Base-by-base conservation (phyloP, 2,888 invertebrate genomes). In the Phasia obesa region DNA sequence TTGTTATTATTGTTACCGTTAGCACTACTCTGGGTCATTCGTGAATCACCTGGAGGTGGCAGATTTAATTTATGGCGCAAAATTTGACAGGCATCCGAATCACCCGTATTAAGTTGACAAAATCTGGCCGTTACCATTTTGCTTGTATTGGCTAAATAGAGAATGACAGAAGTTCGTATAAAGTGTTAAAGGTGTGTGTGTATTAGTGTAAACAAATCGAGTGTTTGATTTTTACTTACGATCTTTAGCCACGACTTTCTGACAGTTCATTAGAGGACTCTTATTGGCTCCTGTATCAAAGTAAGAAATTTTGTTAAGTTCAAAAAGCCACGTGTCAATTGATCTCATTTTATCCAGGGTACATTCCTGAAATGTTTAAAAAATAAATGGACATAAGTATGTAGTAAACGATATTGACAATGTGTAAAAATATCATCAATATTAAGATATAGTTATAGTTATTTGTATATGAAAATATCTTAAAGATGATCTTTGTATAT, bases 231-330 rank as follows among this genome's bases (percentile, higher is more conserved):
- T 17, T 17, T 23, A 88, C 90, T 88, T 86, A 91, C 91, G 90
- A 60, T 88, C 90, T 85, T 87, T 87, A 65, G 90, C 91, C 62
- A 91, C 88, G 25, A 92, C 90, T 85, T 92, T 92, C 86, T 92
- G 92, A 84, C 92, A 92, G 79, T 89, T 90, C 90, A 91, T 91
- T 2, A 91, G 86, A 2, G 91, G 91, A 85, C 87, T 87, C 59
- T 89, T 89, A 55, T 86, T 87, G 69, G 86, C 85, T 44, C 88
- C 88, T 19, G 87, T 87, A 38, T 89, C 88, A 55, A 90, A 89
- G 67, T 90, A 90, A 1, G 88, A 86, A 59, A 91, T 88, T 84
- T 88, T 92, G 91, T 86, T 93, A 90, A 91, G 82, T 11, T 90
- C 88, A 55, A 90, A 89, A 2, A 91, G 88, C 91, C 91, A 91